Evolutionary conservation across 2,797 vertebrate species (phyloP).

Genomic region (Sebastes matsubarae): DNA sequence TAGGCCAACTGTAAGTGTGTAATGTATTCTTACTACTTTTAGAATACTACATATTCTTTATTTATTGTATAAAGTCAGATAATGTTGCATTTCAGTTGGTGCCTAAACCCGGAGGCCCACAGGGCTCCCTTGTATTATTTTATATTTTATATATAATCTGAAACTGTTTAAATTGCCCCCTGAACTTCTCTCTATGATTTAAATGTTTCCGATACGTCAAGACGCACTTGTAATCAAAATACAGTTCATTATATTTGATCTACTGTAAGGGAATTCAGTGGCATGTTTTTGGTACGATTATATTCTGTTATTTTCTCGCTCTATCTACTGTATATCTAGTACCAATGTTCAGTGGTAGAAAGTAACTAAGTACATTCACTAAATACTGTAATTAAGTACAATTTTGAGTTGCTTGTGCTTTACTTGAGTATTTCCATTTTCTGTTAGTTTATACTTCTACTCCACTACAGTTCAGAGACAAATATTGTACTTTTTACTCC

Average conservation of each 20-base stretch:
- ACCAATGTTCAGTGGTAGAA: too few species aligned
- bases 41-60: not conserved
- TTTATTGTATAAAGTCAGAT: not conserved
- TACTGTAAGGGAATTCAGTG: not conserved
- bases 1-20: not conserved
- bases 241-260: not conserved
- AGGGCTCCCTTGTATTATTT: too few species aligned
- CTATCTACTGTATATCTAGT: not conserved
- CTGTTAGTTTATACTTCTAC: too few species aligned
- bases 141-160: not conserved
- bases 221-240: not conserved
- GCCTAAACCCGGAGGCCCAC: not conserved
- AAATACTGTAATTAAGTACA: too few species aligned
- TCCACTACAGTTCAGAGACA: too few species aligned
- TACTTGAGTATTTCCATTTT: too few species aligned
- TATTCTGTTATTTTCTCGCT: not conserved
- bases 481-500: too few species aligned
- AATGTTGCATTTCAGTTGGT: not conserved
- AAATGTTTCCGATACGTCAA: not conserved
- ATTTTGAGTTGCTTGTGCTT: too few species aligned
- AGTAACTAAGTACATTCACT: too few species aligned
- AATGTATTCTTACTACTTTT: not conserved
- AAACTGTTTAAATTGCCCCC: not conserved
- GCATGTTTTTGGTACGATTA: not conserved
- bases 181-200: not conserved